These are phyloP conservation scores for Cyphotilapia sp. DNA, from an alignment of 2,113 vertebrate species.

Conservation along the genomic window DNA sequence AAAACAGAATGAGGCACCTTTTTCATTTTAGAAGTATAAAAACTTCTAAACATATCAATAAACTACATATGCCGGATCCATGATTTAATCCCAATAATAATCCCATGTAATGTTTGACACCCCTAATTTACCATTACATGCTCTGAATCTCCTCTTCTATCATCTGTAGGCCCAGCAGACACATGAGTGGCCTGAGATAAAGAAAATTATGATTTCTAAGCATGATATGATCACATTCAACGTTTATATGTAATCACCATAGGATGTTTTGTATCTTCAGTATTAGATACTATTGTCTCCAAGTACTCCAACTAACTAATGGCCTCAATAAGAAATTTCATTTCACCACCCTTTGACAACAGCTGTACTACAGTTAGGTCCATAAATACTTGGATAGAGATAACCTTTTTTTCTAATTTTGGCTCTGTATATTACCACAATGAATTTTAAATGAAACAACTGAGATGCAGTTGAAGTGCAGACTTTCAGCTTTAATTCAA, in stretches of 20 bases:
- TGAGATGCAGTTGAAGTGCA: background rate
- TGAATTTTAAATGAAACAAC: background rate
- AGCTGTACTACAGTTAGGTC: background rate
- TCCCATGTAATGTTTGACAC: background rate
- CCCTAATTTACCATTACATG: background rate
- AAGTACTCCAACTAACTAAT: background rate
- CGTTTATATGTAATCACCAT: background rate
- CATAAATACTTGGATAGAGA: background rate
- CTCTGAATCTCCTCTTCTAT: background rate
- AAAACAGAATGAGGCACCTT: background rate
- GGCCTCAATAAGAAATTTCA: background rate
- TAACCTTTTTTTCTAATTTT: background rate
- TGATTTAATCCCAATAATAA: background rate
- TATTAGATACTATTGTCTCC: background rate
- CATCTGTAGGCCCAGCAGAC: background rate
- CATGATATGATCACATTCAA: background rate
- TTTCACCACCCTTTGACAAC: background rate
- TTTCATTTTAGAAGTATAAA: background rate
- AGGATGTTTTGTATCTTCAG: background rate
- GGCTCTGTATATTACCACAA: background rate
- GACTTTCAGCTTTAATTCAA: background rate
- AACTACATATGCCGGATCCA: background rate
- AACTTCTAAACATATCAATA: background rate
- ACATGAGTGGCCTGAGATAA: background rate
- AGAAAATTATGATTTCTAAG: background rate